Conservation (phyloP, 2,113 vertebrate species). For the Pongo pygmaeus region DNA sequence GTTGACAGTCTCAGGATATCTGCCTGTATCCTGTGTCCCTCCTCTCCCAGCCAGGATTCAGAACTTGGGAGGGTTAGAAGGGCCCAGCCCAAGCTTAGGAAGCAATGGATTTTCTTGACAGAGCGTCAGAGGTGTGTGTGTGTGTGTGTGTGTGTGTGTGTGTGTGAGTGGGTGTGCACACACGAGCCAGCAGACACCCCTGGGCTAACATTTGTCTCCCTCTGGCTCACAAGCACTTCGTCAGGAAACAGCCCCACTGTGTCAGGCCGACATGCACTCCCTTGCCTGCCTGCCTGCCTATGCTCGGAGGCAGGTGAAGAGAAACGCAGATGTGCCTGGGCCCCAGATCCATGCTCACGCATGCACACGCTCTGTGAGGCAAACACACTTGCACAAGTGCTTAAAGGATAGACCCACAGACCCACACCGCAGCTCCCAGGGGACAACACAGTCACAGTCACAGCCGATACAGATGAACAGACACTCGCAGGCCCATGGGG, state of each 20-base stretch:
- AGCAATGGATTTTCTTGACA: not conserved
- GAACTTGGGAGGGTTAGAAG: not conserved
- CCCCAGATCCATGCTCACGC: not conserved
- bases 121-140: not conserved
- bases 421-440: accelerated
- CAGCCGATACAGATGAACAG: accelerated
- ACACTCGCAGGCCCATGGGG: not conserved
- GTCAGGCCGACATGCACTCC: not conserved
- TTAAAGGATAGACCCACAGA: not conserved
- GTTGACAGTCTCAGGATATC: not conserved
- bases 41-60: not conserved
- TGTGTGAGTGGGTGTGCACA: accelerated
- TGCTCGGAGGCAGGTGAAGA: not conserved
- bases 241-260: not conserved
- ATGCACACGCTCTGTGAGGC: not conserved
- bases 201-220: not conserved
- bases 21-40: not conserved
- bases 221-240: not conserved
- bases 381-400: no score
- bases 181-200: not conserved
- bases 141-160: not conserved
- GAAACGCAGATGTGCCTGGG: accelerated
- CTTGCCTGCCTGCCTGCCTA: not conserved
- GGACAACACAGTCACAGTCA: not conserved
- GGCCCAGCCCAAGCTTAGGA: not conserved